These are phyloP conservation scores for Onychostoma macrolepis DNA, from an alignment of 2,113 vertebrate species.

Conservation along the genomic window DNA sequence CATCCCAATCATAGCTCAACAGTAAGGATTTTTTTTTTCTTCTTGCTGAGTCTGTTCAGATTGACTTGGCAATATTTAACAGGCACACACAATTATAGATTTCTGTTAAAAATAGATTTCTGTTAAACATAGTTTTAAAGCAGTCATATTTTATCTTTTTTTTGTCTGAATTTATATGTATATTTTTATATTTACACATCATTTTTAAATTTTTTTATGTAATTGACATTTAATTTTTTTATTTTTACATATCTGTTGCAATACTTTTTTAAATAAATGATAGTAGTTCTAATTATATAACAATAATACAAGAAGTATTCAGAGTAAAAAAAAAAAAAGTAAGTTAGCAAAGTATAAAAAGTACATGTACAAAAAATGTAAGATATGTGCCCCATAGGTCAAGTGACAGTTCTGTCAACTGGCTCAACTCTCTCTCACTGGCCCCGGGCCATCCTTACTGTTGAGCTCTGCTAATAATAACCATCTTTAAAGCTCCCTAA, in stretches of 20 bases:
- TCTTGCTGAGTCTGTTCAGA: neutral
- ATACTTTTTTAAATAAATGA: neutral
- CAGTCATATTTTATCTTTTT: neutral
- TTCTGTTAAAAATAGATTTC: neutral
- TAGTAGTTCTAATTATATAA: neutral
- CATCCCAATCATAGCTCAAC: neutral
- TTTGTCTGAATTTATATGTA: neutral
- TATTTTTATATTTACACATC: neutral
- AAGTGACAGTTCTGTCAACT: neutral
- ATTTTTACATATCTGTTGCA: neutral
- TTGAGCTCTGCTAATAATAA: constrained; percentile 2
- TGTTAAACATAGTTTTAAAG: neutral
- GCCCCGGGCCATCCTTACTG: neutral
- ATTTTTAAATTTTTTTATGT: neutral
- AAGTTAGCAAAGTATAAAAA: neutral
- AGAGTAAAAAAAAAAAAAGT: neutral
- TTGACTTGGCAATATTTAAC: neutral
- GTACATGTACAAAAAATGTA: neutral
- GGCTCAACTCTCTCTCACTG: neutral
- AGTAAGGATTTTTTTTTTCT: neutral
- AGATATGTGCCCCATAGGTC: neutral
- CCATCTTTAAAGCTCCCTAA: neutral
- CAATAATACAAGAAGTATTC: neutral
- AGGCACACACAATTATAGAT: neutral
- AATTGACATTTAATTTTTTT: too few species aligned